Evolutionary conservation across 1,140 invertebrate species (phyloP).

Genomic region (Aleiodes sp.): DNA sequence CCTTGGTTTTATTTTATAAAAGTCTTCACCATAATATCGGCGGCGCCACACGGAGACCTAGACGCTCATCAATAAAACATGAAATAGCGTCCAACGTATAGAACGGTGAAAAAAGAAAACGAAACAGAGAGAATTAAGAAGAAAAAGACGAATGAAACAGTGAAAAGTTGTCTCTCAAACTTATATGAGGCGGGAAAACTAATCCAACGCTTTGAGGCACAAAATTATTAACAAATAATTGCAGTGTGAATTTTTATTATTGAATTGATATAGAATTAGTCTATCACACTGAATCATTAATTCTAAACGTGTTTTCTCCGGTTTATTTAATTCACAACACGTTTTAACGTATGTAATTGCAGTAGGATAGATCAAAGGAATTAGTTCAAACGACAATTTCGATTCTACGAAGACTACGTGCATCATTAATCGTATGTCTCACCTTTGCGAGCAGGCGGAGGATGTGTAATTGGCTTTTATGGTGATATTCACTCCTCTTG

Average conservation of each 20-base stretch:
- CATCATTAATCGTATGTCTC: too few relatives aligned
- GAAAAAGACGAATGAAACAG: neutral
- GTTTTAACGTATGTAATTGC: constrained; percentile 7
- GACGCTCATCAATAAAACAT: constrained; percentile 24
- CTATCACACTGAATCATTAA: neutral
- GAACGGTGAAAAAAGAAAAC: neutral
- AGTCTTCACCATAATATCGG: neutral
- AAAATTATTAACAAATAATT: neutral
- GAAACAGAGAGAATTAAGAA: neutral
- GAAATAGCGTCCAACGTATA: neutral
- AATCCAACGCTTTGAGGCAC: neutral
- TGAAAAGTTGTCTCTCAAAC: neutral
- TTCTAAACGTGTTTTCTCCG: neutral
- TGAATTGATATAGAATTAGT: constrained; percentile 7
- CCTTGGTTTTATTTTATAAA: neutral
- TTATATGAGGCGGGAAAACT: neutral
- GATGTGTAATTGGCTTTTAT: too few relatives aligned
- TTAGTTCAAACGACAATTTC: neutral
- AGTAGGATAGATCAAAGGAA: neutral
- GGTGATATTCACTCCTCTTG: too few relatives aligned
- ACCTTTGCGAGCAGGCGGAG: too few relatives aligned
- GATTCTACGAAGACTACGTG: neutral
- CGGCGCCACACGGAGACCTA: constrained; percentile 3
- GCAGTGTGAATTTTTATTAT: neutral
- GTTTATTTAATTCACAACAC: neutral